Evolutionary conservation across 1,140 invertebrate species (phyloP).

Genomic region (Drosophila sproati): DNA sequence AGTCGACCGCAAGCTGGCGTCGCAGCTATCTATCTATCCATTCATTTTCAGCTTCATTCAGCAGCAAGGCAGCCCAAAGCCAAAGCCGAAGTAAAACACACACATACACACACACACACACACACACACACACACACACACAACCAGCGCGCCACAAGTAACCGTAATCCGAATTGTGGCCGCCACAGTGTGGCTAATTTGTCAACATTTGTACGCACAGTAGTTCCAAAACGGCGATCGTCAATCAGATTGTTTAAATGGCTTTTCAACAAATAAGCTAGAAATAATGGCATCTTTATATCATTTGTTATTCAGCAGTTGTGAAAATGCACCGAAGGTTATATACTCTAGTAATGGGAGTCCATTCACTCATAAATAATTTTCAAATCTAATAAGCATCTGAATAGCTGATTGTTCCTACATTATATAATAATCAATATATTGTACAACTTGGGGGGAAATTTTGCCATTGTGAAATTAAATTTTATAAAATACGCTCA

Average conservation of each 20-base stretch:
- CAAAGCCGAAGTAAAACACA: neutral
- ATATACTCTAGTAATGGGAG: too few relatives aligned
- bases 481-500: too few relatives aligned
- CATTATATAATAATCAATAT: too few relatives aligned
- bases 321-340: too few relatives aligned
- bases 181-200: slow-evolving; percentile 29
- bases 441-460: too few relatives aligned
- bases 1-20: slow-evolving; percentile 42
- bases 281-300: slow-evolving; percentile 6
- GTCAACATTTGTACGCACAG: slow-evolving; percentile 4
- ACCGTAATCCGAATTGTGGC: slow-evolving; percentile 41
- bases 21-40: slow-evolving; percentile 14
- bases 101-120: neutral
- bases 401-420: too few relatives aligned
- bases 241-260: slow-evolving; percentile 1
- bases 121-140: too few relatives aligned
- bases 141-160: slow-evolving; percentile 12
- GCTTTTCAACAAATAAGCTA: neutral
- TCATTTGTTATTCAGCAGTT: neutral
- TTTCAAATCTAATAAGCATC: too few relatives aligned
- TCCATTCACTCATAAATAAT: too few relatives aligned
- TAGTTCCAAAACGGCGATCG: neutral
- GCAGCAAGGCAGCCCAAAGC: neutral
- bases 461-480: too few relatives aligned
- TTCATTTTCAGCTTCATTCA: slow-evolving; percentile 33